These are phyloP conservation scores for Tetramorium bicarinatum DNA, from an alignment of 2,888 invertebrate genomes.

Conservation along the genomic window DNA sequence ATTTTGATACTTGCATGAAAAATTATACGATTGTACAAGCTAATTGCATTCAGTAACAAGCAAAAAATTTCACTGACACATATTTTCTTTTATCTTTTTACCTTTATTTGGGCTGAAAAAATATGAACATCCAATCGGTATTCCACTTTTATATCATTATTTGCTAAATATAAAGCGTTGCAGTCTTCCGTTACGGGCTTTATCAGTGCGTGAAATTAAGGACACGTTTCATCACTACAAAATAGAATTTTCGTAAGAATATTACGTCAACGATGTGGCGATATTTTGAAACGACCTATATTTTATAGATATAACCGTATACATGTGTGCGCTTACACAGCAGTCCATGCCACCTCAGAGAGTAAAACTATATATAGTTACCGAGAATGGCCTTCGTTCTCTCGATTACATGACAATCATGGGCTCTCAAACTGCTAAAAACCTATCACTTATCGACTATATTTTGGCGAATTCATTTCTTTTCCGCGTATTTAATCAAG, in stretches of 20 bases:
- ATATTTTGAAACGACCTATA: constrained; percentile 53
- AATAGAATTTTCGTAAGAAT: constrained; percentile 44
- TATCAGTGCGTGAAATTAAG: constrained; percentile 33
- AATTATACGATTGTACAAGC: background rate
- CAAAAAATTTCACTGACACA: background rate
- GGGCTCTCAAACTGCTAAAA: constrained; percentile 62
- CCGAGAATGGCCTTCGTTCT: constrained; percentile 68
- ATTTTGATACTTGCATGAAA: background rate
- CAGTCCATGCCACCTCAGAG: constrained; percentile 42
- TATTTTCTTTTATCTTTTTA: background rate
- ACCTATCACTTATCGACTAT: constrained; percentile 49
- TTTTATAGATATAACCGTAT: constrained; percentile 34
- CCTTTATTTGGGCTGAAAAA: background rate
- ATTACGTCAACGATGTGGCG: constrained; percentile 13
- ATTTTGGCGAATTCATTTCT: constrained; percentile 44
- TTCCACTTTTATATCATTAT: background rate
- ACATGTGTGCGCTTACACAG: constrained; percentile 15
- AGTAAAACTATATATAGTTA: constrained; percentile 64
- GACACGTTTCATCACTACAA: background rate
- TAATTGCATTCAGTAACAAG: background rate
- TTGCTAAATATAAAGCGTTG: constrained; percentile 15
- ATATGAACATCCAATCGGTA: background rate
- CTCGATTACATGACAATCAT: constrained; percentile 67
- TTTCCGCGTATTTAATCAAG: constrained; percentile 6
- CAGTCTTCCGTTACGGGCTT: constrained; percentile 7